Conservation (phyloP, 2,113 vertebrate species). For the Ophthalmolycus amberensis region DNA sequence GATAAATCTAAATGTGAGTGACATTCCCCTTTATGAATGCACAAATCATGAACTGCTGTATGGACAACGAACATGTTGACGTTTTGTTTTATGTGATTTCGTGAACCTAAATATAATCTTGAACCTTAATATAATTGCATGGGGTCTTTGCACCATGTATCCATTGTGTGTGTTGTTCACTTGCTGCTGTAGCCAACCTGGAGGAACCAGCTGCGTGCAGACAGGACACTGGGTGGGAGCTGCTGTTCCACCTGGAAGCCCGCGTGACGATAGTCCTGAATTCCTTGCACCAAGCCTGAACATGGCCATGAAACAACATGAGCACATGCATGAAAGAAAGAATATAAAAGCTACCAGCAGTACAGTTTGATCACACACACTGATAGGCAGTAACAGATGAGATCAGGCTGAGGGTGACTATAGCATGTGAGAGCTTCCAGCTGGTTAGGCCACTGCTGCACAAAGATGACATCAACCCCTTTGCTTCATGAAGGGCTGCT, state of each 20-base stretch:
- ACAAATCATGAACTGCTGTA: not conserved
- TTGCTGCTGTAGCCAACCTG: too few species aligned
- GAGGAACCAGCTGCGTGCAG: constrained; percentile 15
- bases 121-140: not conserved
- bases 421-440: not conserved
- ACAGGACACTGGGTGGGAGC: constrained; percentile 27
- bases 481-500: constrained; percentile 61
- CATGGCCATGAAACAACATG: not conserved
- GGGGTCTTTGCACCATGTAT: not conserved
- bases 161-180: not conserved
- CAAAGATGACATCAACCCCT: constrained; percentile 50
- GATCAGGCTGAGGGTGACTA: not conserved
- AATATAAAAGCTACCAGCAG: not conserved
- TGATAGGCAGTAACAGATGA: constrained; percentile 25
- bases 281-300: constrained; percentile 50
- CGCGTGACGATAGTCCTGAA: constrained; percentile 36
- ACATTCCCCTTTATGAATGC: not conserved
- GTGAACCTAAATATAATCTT: not conserved
- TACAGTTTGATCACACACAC: not conserved
- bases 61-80: not conserved
- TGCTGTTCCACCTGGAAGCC: constrained; percentile 60
- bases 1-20: not conserved
- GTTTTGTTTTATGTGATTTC: not conserved
- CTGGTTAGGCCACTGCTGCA: constrained; percentile 32
- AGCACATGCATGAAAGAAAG: not conserved